These are phyloP conservation scores for Calyptommatus sinebrachiatus DNA, from an alignment of 2,113 vertebrate genomes.

Conservation along the genomic window DNA sequence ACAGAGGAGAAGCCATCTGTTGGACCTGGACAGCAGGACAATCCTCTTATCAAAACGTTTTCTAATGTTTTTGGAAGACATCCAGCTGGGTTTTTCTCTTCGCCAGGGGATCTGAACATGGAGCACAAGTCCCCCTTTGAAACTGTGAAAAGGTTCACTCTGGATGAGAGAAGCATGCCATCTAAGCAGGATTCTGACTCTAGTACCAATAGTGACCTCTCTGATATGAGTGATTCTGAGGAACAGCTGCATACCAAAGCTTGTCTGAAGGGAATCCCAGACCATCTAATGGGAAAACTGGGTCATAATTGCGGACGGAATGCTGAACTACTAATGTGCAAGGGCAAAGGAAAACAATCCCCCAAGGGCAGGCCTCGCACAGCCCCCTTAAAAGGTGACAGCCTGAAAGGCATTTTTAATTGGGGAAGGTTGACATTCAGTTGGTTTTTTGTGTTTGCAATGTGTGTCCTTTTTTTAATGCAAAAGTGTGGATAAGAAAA, in stretches of 20 bases:
- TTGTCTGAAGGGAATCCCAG: constrained; percentile 80
- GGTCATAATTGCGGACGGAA: constrained; percentile 70
- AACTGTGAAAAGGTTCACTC: constrained; percentile 87
- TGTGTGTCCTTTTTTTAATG: not conserved
- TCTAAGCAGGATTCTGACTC: constrained; percentile 93
- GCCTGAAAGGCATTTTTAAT: constrained; percentile 27
- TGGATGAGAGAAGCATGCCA: constrained; percentile 89
- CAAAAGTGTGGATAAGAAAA: too few relatives aligned
- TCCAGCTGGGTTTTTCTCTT: constrained; percentile 77
- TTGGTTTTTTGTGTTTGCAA: constrained; percentile 5
- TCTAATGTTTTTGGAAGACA: constrained; percentile 81
- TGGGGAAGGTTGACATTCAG: constrained; percentile 35
- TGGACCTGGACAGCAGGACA: constrained; percentile 72
- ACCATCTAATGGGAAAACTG: constrained; percentile 78
- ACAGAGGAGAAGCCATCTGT: constrained; percentile 80
- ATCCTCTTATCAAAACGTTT: constrained; percentile 76
- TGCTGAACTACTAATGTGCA: constrained; percentile 81
- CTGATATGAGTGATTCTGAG: constrained; percentile 94
- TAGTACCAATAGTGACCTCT: constrained; percentile 94
- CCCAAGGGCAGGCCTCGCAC: constrained; percentile 90
- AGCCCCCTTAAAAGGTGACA: constrained; percentile 92
- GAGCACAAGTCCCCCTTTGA: constrained; percentile 82
- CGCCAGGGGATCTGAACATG: constrained; percentile 72
- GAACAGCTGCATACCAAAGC: constrained; percentile 84
- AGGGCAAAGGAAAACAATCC: constrained; percentile 82